Conservation (phyloP, 2,113 vertebrate genomes). For the Jacana jacana region DNA sequence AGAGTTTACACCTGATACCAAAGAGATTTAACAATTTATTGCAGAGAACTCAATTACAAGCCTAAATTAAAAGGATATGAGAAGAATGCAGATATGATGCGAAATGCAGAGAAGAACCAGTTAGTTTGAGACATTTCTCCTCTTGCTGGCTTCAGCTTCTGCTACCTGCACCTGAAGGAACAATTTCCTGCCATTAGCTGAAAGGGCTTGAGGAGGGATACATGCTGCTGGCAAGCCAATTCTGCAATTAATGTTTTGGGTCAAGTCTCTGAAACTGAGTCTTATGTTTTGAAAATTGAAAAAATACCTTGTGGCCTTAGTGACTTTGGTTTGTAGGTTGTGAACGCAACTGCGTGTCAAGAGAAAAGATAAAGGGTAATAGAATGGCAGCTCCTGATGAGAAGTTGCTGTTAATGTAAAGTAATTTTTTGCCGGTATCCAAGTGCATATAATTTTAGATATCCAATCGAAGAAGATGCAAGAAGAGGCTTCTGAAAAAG, state of each 20-base stretch:
- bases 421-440: neutral
- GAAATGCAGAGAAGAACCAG: neutral
- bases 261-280: neutral
- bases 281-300: neutral
- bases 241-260: neutral
- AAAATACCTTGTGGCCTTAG: neutral
- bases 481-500: neutral
- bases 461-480: neutral
- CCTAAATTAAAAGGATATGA: neutral
- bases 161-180: neutral
- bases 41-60: constrained; percentile 2
- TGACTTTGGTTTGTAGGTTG: neutral
- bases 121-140: neutral
- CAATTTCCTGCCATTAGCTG: neutral
- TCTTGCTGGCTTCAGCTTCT: neutral
- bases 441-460: neutral
- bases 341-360: neutral
- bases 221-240: neutral
- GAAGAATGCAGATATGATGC: neutral
- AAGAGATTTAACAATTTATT: neutral
- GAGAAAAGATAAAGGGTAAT: neutral
- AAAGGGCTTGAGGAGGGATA: neutral
- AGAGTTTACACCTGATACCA: neutral
- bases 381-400: neutral
- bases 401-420: neutral